Percentiles rank a stretch among this genome's conserved stretches.
These are phyloP conservation scores for Rhinoderma darwinii DNA, from an alignment of 2,113 vertebrate genomes.

Conservation along the genomic window DNA sequence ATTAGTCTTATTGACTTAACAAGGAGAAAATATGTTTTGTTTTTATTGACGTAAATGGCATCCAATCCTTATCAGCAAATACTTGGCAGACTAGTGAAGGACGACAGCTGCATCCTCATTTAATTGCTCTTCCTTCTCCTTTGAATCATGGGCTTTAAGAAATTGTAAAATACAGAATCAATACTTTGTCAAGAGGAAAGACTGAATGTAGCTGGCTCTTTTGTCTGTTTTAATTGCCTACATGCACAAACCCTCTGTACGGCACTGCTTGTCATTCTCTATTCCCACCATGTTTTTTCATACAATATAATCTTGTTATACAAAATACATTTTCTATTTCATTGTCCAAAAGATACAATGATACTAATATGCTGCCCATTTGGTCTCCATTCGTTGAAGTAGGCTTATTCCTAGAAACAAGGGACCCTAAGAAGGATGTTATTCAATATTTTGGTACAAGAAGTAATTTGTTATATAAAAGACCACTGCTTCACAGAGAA, in stretches of 20 bases:
- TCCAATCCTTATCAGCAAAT: background rate
- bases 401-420: background rate
- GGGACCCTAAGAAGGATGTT: background rate
- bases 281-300: conserved; percentile 24
- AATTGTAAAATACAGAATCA: conserved; percentile 53
- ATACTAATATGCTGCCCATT: conserved; percentile 17
- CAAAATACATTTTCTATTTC: conserved; percentile 33
- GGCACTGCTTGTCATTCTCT: conserved; percentile 23
- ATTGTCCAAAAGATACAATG: conserved; percentile 24
- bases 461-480: background rate
- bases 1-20: background rate
- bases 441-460: background rate
- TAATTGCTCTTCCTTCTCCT: conserved; percentile 38
- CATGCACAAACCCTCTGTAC: conserved; percentile 23
- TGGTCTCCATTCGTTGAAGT: conserved; percentile 5
- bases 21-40: conserved; percentile 23
- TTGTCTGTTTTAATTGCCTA: conserved; percentile 52
- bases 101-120: conserved; percentile 27
- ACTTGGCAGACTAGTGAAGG: conserved; percentile 27
- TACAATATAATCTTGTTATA: conserved; percentile 53
- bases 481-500: background rate
- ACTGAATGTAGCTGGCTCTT: conserved; percentile 33
- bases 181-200: conserved; percentile 47
- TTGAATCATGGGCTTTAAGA: conserved; percentile 46
- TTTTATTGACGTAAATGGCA: conserved; percentile 25